Evolutionary conservation across 1,140 invertebrate genomes (phyloP).

Genomic region (Aporrectodea caliginosa): DNA sequence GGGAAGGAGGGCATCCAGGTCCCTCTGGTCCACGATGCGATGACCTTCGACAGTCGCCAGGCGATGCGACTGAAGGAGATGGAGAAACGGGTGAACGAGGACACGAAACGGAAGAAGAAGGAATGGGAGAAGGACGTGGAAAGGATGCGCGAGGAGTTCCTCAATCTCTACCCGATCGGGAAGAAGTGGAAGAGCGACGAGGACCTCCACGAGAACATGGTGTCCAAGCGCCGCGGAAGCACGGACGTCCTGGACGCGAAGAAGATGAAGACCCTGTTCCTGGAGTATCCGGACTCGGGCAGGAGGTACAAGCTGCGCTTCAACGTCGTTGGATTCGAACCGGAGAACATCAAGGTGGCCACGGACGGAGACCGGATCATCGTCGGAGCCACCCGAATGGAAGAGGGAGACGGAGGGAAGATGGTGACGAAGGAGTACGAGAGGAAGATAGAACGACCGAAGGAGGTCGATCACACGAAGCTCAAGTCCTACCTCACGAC

Average conservation of each 20-base stretch:
- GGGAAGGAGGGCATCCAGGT: slow-evolving; percentile 20
- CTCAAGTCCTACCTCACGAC: slow-evolving; percentile 23
- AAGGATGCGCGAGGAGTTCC: slow-evolving; percentile 25
- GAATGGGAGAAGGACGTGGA: slow-evolving; percentile 27
- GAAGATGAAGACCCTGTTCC: slow-evolving; percentile 24
- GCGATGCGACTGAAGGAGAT: slow-evolving; percentile 20
- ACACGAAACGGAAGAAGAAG: slow-evolving; percentile 16
- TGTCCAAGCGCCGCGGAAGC: slow-evolving; percentile 20
- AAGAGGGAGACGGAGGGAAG: not conserved
- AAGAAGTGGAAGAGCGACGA: not conserved
- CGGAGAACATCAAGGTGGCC: not conserved
- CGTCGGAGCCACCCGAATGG: slow-evolving; percentile 5
- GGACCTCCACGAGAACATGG: not conserved
- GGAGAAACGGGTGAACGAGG: slow-evolving; percentile 21
- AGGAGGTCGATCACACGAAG: slow-evolving; percentile 22
- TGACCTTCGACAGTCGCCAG: slow-evolving; percentile 18
- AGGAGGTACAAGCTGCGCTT: slow-evolving; percentile 16
- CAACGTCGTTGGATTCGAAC: slow-evolving; percentile 19
- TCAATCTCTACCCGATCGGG: slow-evolving; percentile 8
- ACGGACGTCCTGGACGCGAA: slow-evolving; percentile 9
- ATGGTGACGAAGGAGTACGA: not conserved
- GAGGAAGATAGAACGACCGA: slow-evolving; percentile 22
- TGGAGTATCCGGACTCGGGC: slow-evolving; percentile 25
- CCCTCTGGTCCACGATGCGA: slow-evolving; percentile 24
- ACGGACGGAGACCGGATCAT: slow-evolving; percentile 12